These are phyloP conservation scores for Parambassis ranga DNA, from an alignment of 2,797 vertebrate genomes.

Conservation along the genomic window DNA sequence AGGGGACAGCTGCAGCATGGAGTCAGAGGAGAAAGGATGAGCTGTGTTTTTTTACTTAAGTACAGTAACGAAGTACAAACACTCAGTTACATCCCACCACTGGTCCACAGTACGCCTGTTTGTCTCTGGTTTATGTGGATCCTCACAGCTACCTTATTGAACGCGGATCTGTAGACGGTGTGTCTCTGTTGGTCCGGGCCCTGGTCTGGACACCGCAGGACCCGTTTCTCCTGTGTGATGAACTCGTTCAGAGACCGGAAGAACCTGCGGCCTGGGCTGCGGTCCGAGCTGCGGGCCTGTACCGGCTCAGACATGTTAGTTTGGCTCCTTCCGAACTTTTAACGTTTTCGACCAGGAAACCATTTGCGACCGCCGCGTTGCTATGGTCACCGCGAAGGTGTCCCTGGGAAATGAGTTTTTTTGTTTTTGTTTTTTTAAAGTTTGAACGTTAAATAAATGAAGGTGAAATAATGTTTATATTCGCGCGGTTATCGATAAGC, in stretches of 20 bases:
- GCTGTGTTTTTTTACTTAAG: too few relatives aligned
- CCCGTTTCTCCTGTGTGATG: constrained; percentile 67
- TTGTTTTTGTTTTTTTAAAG: background rate
- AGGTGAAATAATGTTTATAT: too few relatives aligned
- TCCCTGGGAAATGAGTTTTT: constrained; percentile 11
- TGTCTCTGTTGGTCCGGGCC: constrained; percentile 69
- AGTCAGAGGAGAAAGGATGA: too few relatives aligned
- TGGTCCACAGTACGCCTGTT: too few relatives aligned
- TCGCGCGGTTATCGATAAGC: too few relatives aligned
- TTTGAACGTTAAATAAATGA: too few relatives aligned
- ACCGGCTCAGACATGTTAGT: constrained; percentile 19
- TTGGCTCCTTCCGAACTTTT: background rate
- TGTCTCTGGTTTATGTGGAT: background rate
- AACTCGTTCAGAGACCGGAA: constrained; percentile 61
- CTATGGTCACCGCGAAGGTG: constrained; percentile 32
- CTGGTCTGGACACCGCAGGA: constrained; percentile 51
- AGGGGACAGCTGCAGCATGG: too few relatives aligned
- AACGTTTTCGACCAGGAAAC: background rate
- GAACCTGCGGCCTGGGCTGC: constrained; percentile 75
- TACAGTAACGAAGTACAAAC: too few relatives aligned
- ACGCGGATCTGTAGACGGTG: constrained; percentile 67
- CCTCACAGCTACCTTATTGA: constrained; percentile 67
- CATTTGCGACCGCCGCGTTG: background rate
- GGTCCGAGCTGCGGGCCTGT: background rate
- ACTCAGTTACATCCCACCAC: too few relatives aligned